These are phyloP conservation scores for Paracanthobrama guichenoti DNA, from an alignment of 2,113 vertebrate genomes.

Conservation along the genomic window DNA sequence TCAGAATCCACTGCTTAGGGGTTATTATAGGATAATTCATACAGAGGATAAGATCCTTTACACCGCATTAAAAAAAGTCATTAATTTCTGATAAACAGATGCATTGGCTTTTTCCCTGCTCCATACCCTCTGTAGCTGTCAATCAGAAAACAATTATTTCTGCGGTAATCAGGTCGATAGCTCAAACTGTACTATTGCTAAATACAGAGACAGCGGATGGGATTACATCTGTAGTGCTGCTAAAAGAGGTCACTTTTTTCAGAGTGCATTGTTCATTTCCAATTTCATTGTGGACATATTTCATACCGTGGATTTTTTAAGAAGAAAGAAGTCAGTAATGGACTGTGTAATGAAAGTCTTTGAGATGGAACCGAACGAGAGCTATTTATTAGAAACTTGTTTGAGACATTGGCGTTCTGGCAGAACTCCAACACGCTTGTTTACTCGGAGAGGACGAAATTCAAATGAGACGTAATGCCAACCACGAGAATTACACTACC, in stretches of 20 bases:
- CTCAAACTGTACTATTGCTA: constrained; percentile 55
- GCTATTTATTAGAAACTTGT: constrained; percentile 53
- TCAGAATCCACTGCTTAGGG: constrained; percentile 53
- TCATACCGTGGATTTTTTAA: constrained; percentile 40
- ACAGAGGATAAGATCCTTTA: constrained; percentile 55
- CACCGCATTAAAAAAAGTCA: constrained; percentile 62
- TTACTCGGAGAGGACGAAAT: constrained; percentile 33
- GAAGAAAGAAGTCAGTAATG: constrained; percentile 55
- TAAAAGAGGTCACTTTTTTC: constrained; percentile 50
- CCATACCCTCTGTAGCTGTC: constrained; percentile 59
- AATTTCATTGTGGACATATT: constrained; percentile 48
- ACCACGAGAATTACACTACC: constrained; percentile 18
- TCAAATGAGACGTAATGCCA: constrained; percentile 40
- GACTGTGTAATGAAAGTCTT: constrained; percentile 59
- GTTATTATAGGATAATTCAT: constrained; percentile 59
- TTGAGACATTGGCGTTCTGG: constrained; percentile 45
- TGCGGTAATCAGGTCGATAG: constrained; percentile 61
- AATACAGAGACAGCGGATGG: constrained; percentile 41
- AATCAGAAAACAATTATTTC: constrained; percentile 65
- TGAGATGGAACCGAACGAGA: constrained; percentile 54
- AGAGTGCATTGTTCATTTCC: constrained; percentile 44
- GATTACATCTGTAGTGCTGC: constrained; percentile 21
- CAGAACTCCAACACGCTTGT: constrained; percentile 37
- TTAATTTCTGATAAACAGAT: constrained; percentile 69
- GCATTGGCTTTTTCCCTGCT: constrained; percentile 32